Conservation (phyloP, 1,140 invertebrate genomes). For the Coptotermes formosanus region DNA sequence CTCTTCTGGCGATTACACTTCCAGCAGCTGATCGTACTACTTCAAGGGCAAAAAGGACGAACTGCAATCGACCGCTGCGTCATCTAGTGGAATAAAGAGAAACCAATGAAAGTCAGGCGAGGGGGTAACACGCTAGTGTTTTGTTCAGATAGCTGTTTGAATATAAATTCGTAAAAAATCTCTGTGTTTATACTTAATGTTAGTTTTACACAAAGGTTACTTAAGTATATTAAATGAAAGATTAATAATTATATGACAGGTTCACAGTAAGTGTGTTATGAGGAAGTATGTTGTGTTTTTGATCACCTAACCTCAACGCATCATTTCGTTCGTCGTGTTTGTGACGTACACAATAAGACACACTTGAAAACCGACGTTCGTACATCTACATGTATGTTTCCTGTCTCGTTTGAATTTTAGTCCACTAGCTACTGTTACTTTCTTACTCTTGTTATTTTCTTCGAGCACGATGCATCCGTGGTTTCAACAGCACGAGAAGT, state of each 20-base stretch:
- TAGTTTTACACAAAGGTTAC: neutral
- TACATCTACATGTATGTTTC: no score
- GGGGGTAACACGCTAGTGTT: neutral
- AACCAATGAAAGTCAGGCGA: neutral
- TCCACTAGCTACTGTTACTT: no score
- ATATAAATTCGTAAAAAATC: neutral
- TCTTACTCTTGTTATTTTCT: no score
- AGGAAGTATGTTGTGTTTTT: no score
- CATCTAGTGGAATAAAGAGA: neutral
- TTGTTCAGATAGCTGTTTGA: neutral
- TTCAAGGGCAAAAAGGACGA: slow-evolving; percentile 25
- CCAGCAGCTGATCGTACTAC: slow-evolving; percentile 22
- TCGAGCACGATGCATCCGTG: no score
- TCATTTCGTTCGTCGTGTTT: no score
- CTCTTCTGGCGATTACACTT: neutral
- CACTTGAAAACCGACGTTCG: no score
- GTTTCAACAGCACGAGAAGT: no score
- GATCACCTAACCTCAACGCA: no score
- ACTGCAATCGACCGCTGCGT: neutral
- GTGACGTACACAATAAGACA: no score
- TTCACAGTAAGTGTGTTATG: no score
- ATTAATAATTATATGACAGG: neutral
- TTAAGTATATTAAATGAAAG: neutral
- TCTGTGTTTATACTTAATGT: neutral
- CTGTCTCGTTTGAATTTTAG: no score